Evolutionary conservation across 1,140 invertebrate genomes (phyloP).

Genomic region (Drosophila bifasciata): DNA sequence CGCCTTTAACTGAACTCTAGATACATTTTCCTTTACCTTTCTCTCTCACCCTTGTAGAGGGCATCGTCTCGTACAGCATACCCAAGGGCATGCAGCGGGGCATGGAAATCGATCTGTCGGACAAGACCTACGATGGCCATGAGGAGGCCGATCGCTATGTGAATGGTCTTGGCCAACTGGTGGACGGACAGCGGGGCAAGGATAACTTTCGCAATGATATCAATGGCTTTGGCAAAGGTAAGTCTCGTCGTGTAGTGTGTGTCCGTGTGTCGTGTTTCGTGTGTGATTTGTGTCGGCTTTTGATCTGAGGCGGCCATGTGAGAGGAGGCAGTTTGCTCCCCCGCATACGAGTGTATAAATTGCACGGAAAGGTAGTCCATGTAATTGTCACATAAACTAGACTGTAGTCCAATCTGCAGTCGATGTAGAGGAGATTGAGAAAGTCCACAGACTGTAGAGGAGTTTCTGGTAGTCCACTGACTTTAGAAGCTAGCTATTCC

Average conservation of each 20-base stretch:
- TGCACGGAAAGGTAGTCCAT: conserved; percentile 4
- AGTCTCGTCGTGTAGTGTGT: conserved; percentile 35
- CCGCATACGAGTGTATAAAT: too few relatives aligned
- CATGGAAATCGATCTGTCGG: conserved; percentile 93
- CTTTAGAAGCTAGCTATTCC: too few relatives aligned
- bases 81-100: conserved; percentile 93
- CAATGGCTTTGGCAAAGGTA: conserved; percentile 89
- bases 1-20: conserved; percentile 18
- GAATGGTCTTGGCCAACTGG: conserved; percentile 94
- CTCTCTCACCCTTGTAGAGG: conserved; percentile 86
- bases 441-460: background rate
- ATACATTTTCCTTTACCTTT: conserved; percentile 22
- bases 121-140: conserved; percentile 96
- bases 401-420: background rate
- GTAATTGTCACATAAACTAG: conserved; percentile 35
- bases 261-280: too few relatives aligned
- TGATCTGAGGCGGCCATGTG: too few relatives aligned
- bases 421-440: background rate
- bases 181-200: conserved; percentile 92
- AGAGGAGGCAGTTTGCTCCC: too few relatives aligned
- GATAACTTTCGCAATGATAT: conserved; percentile 92
- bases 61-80: conserved; percentile 92
- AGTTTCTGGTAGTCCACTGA: too few relatives aligned
- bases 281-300: too few relatives aligned
- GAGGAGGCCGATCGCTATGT: conserved; percentile 89